Evolutionary conservation across 2,797 vertebrate species (phyloP), one percentile per base, ranked within the genome.

Genomic region (Pteropus rufus): DNA sequence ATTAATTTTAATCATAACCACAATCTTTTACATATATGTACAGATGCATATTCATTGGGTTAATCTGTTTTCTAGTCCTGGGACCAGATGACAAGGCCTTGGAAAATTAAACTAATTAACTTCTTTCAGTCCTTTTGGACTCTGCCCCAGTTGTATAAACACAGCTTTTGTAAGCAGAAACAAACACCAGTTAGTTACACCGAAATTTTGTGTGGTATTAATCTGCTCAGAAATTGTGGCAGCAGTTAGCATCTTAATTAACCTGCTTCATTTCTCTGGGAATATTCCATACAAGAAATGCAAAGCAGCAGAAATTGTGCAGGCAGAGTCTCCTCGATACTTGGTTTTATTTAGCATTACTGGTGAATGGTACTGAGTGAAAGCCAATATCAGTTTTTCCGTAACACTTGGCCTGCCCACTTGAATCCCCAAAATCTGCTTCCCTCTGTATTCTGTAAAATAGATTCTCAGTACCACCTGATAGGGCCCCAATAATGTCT

Each of bases 161-260:
- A 92, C 34, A 89, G 83, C n/a, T 93, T 97, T 87, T 64, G 15
- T 46, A 62, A 76, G 39, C 79, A 96, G 79, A 86, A 93, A 89
- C 60, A 94, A 96, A 96, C 31, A 92, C 65, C 80, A 84, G 65
- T 97, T 94, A 93, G 91, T 84, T 94, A 94, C 29, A 94, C 79
- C 2, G 5, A 96, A 94, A 87, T 81, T 87, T 69, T 96, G 16
- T n/a, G 26, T 79, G 54, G 82, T 29, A 10, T 65, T 95, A 87
- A 94, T 97, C 70, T 75, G 60, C 70, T 81, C 76, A 81, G 94
- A 96, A 95, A 93, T 49, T 75, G 91, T 94, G 85, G 91, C 93
- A 97, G 39, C 46, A 67, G 65, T 95, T 89, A 95, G 89, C 56
- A 95, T 94, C 85, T 96, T 95, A 96, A 97, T 95, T 95, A 97